phyloP scores from a whole-genome alignment of 2,797 vertebrate genomes.

The Paramormyrops hopkinsi region DNA sequence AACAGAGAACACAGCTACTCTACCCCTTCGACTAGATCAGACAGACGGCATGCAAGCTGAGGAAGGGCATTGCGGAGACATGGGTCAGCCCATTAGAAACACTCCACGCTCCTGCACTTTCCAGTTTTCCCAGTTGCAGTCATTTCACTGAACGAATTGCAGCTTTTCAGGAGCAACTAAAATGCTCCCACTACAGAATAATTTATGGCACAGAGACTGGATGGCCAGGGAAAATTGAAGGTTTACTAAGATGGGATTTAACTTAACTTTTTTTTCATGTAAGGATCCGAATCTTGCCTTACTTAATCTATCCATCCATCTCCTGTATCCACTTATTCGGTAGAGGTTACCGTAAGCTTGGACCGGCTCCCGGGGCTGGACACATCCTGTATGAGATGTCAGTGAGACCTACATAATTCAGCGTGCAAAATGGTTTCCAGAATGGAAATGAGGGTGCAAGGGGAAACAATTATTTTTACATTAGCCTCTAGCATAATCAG shows the following conservation, averaged over 20 bases:
- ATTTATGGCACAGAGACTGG: constrained; percentile 7
- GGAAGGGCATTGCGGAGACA: background rate
- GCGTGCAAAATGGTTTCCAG: background rate
- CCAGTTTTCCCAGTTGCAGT: background rate
- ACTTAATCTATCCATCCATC: background rate
- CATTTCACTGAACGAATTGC: background rate
- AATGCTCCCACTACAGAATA: background rate
- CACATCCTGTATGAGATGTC: background rate
- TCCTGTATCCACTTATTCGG: background rate
- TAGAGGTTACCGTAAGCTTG: background rate
- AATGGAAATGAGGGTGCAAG: background rate
- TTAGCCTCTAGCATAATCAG: background rate
- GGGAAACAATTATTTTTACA: background rate
- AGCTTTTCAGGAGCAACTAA: background rate
- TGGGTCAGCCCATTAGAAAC: background rate
- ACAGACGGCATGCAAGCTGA: background rate
- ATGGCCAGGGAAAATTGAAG: background rate
- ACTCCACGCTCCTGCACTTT: background rate
- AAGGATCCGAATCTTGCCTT: background rate
- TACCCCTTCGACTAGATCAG: background rate
- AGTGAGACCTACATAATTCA: background rate
- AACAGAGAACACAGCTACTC: background rate
- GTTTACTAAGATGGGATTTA: background rate
- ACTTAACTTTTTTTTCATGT: background rate
- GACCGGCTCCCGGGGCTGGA: background rate